phyloP scores from a whole-genome alignment of 2,797 vertebrate genomes.

The Crocodylus rhombifer region DNA sequence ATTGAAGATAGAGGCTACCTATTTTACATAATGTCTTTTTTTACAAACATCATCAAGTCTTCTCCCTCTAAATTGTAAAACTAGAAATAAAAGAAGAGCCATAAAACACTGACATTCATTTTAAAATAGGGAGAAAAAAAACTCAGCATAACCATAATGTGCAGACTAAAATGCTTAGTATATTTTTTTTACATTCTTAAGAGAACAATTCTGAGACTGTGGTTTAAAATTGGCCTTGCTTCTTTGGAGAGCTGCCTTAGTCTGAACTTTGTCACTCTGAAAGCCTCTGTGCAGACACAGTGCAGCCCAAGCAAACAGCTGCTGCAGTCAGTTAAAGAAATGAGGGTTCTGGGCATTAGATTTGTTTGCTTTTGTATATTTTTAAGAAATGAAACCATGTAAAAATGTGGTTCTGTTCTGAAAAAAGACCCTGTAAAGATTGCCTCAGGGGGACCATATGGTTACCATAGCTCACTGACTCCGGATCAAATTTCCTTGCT shows the following conservation, averaged over 20 bases:
- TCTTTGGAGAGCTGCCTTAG: constrained; percentile 64
- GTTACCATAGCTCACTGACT: constrained; percentile 9
- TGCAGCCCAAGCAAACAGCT: constrained; percentile 21
- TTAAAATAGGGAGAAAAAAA: too few species aligned
- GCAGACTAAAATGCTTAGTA: constrained; percentile 6
- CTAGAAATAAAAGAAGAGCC: constrained; percentile 28
- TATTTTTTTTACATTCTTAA: constrained; percentile 45
- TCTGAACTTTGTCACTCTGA: background rate
- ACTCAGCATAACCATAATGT: background rate
- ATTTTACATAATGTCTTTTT: constrained; percentile 27
- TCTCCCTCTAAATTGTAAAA: constrained; percentile 23
- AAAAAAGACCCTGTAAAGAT: constrained; percentile 22
- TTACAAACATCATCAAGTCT: constrained; percentile 47
- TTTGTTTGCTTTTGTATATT: constrained; percentile 27
- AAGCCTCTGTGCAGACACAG: background rate
- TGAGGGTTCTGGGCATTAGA: background rate
- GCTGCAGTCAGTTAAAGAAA: background rate
- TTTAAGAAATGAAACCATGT: background rate
- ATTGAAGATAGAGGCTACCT: background rate
- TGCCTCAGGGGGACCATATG: background rate
- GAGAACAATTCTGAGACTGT: constrained; percentile 32
- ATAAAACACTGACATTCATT: background rate
- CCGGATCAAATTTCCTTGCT: background rate
- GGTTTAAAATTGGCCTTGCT: constrained; percentile 20
- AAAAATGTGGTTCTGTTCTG: constrained; percentile 24